phyloP scores from a whole-genome alignment of 2,113 vertebrate genomes.

The Phaethon lepturus region DNA sequence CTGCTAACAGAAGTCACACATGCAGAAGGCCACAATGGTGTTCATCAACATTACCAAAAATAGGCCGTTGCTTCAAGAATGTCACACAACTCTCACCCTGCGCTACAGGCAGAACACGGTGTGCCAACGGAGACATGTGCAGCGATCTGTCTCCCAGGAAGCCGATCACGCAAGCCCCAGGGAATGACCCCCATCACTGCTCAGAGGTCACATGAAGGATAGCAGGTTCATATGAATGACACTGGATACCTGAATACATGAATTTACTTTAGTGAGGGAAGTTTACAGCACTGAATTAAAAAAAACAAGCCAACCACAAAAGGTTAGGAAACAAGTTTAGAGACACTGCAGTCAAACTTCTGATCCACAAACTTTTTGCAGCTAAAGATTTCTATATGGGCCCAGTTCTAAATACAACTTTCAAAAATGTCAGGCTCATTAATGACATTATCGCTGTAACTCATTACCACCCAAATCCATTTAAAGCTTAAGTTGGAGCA shows the following conservation, averaged over 20 bases:
- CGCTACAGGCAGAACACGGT: not conserved
- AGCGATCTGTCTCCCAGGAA: not conserved
- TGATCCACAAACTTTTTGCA: not conserved
- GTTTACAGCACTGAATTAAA: not conserved
- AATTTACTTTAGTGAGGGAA: not conserved
- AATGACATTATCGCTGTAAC: not conserved
- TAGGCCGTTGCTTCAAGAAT: not conserved
- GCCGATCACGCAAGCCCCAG: not conserved
- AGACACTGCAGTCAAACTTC: not conserved
- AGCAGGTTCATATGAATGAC: not conserved
- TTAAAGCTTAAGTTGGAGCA: not conserved
- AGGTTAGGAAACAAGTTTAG: not conserved
- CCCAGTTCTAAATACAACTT: not conserved
- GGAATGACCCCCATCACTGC: not conserved
- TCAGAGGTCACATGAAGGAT: not conserved
- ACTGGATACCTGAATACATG: not conserved
- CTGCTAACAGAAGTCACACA: not conserved
- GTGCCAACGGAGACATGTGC: accelerated
- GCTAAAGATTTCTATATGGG: not conserved
- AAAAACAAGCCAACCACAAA: not conserved
- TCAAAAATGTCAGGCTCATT: not conserved
- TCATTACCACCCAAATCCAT: not conserved
- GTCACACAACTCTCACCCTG: not conserved
- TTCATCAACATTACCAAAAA: not conserved
- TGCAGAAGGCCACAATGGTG: not conserved